Evolutionary conservation across 2,113 vertebrate genomes (phyloP).

Genomic region (Mastomys natalensis): DNA sequence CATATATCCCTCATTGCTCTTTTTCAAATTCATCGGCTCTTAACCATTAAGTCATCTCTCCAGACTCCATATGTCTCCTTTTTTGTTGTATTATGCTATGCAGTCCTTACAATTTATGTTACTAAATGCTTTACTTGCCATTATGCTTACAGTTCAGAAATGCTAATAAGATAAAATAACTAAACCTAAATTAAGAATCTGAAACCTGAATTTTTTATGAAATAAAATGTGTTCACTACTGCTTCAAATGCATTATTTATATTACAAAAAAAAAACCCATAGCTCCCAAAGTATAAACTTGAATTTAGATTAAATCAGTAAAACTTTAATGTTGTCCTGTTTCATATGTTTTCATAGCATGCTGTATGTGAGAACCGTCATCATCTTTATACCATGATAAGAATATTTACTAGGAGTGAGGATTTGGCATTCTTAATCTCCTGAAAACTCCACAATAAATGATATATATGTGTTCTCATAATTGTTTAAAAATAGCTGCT

Average conservation of each 20-base stretch:
- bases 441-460: neutral
- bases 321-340: neutral
- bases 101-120: neutral
- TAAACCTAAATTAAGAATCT: neutral
- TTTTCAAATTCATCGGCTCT: neutral
- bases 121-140: neutral
- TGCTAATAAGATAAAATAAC: neutral
- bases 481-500: neutral
- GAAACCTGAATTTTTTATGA: neutral
- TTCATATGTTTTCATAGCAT: neutral
- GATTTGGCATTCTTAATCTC: neutral
- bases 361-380: neutral
- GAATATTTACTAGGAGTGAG: neutral
- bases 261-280: neutral
- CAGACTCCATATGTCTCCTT: neutral
- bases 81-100: neutral
- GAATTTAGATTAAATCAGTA: neutral
- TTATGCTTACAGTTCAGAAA: conserved; percentile 16
- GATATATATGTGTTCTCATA: neutral
- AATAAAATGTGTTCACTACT: neutral
- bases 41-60: neutral
- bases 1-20: neutral
- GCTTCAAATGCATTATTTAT: conserved; percentile 32
- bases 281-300: neutral
- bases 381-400: neutral